Evolutionary conservation across 2,797 vertebrate species (phyloP).

Genomic region (Anguilla obscura): DNA sequence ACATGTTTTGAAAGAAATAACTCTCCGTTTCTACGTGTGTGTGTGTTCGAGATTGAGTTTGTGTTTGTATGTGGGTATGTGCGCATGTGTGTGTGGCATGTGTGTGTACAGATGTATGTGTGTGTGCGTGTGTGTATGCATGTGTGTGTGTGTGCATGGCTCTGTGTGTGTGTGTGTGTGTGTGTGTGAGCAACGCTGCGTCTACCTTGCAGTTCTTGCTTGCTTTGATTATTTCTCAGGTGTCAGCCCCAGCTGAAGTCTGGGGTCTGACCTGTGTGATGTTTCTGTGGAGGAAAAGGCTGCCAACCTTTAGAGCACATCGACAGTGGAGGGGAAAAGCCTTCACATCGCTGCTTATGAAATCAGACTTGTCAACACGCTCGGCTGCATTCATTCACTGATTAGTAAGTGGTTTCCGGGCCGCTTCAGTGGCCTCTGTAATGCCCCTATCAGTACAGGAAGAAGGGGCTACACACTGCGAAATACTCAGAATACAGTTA

Average conservation of each 20-base stretch:
- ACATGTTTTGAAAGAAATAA: neutral
- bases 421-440: neutral
- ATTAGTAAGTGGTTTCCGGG: neutral
- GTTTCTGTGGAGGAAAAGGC: neutral
- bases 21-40: neutral
- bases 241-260: neutral
- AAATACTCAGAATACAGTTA: too few relatives aligned
- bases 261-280: neutral
- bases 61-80: neutral
- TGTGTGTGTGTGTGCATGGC: neutral
- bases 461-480: too few relatives aligned
- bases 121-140: constrained; percentile 1
- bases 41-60: neutral
- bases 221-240: neutral
- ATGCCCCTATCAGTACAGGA: neutral
- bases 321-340: neutral
- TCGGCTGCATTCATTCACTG: neutral
- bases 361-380: neutral
- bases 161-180: constrained; percentile 6
- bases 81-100: constrained; percentile 14
- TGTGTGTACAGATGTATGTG: neutral
- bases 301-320: neutral
- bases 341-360: neutral
- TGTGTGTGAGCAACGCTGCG: neutral
- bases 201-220: neutral